Percentiles rank a stretch among this genome's conserved stretches.
These are phyloP conservation scores for Anastatus disparis DNA, from an alignment of 1,140 invertebrate genomes.

Conservation along the genomic window DNA sequence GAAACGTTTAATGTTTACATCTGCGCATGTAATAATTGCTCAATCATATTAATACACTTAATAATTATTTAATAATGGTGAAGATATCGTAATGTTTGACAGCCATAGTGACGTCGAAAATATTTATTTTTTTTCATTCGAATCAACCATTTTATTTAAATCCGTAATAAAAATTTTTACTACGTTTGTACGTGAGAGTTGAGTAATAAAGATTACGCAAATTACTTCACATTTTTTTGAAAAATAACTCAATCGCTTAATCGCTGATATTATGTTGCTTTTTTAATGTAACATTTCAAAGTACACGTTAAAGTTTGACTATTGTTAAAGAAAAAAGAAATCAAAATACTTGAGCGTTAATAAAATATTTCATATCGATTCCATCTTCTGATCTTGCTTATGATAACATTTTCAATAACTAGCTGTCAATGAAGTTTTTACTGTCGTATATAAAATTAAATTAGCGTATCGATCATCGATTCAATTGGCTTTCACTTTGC, in stretches of 20 bases:
- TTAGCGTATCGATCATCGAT: slow-evolving; percentile 11
- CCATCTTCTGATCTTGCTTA: slow-evolving; percentile 1
- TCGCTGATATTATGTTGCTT: not conserved
- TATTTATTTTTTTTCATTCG: too few species aligned
- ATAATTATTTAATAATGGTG: too few species aligned
- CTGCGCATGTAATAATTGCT: too few species aligned
- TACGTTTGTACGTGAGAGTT: not conserved
- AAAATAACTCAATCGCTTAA: slow-evolving; percentile 26
- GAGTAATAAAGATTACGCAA: slow-evolving; percentile 20
- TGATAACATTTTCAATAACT: slow-evolving; percentile 7
- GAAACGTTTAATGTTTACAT: too few species aligned
- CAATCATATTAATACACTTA: too few species aligned
- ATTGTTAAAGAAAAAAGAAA: too few species aligned
- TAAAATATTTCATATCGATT: slow-evolving; percentile 26
- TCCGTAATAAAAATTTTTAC: too few species aligned
- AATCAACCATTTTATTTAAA: too few species aligned
- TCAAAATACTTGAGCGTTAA: slow-evolving; percentile 12
- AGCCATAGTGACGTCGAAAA: too few species aligned
- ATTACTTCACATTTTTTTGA: slow-evolving; percentile 20
- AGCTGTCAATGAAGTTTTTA: too few species aligned
- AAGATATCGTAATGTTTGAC: too few species aligned
- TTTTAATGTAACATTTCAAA: not conserved
- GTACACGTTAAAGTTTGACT: slow-evolving; percentile 4
- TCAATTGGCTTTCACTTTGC: slow-evolving; percentile 28
- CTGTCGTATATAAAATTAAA: not conserved